Percentiles rank a stretch among this genome's conserved stretches.
Conservation (phyloP, 92 coral and sea anemone species). For the Meandrina meandrites region DNA sequence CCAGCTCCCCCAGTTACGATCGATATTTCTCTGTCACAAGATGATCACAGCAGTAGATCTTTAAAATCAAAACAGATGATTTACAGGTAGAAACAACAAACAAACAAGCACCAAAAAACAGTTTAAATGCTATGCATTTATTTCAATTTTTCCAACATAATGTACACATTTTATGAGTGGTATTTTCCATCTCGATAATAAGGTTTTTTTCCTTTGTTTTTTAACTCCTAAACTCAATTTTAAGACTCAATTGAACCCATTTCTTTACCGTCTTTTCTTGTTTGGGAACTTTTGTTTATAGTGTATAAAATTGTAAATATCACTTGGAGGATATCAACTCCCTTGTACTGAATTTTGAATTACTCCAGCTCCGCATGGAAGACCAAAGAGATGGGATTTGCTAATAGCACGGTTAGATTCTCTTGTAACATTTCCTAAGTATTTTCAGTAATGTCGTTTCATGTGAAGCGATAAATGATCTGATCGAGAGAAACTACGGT, state of each 20-base stretch:
- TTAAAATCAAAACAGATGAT: background rate
- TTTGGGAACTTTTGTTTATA: slow-evolving; percentile 3
- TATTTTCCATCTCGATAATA: slow-evolving; percentile 24
- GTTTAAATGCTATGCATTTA: slow-evolving; percentile 35
- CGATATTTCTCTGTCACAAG: background rate
- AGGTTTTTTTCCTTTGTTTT: background rate
- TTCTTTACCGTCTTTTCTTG: background rate
- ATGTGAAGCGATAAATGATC: slow-evolving; percentile 97
- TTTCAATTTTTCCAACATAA: slow-evolving; percentile 17
- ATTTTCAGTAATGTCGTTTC: slow-evolving; percentile 91
- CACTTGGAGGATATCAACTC: background rate
- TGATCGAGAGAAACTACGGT: slow-evolving; percentile 96
- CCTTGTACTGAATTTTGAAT: background rate
- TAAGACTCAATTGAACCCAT: background rate
- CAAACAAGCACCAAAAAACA: slow-evolving; percentile 8
- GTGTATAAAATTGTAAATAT: slow-evolving; percentile 13
- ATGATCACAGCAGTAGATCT: background rate
- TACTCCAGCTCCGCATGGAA: background rate
- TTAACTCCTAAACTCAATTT: slow-evolving; percentile 3
- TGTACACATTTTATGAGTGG: slow-evolving; percentile 34
- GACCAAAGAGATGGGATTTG: background rate
- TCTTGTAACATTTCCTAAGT: background rate
- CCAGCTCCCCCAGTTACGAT: background rate
- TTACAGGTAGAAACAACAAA: background rate
- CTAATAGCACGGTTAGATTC: background rate